phyloP scores from a whole-genome alignment of 2,797 vertebrate genomes.

The Hozukius guyotensis region DNA sequence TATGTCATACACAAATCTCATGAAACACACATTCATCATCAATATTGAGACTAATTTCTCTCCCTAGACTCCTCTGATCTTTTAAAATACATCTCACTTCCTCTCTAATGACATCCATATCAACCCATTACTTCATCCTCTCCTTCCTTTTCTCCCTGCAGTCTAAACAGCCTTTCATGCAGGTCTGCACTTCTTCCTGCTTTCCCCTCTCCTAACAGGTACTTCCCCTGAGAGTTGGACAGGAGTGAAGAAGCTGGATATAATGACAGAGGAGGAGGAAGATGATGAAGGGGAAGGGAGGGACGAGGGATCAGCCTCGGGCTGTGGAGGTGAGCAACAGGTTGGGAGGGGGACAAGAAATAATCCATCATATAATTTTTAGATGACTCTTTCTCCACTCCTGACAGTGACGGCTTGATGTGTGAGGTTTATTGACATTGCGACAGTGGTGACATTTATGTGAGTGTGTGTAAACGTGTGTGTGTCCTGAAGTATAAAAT shows the following conservation, averaged over 20 bases:
- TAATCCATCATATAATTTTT: neutral
- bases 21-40: neutral
- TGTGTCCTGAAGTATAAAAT: conserved; percentile 25
- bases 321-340: conserved; percentile 29
- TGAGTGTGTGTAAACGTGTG: conserved; percentile 5
- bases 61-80: neutral
- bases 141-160: conserved; percentile 12
- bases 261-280: conserved; percentile 42
- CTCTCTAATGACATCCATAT: neutral
- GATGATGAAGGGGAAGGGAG: conserved; percentile 26
- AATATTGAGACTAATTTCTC: neutral
- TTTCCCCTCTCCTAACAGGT: conserved; percentile 33
- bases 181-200: conserved; percentile 54
- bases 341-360: neutral
- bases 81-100: conserved; percentile 4
- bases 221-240: conserved; percentile 28
- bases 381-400: neutral
- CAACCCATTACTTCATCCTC: conserved; percentile 15
- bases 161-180: conserved; percentile 40
- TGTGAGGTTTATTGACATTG: neutral
- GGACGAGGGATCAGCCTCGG: neutral
- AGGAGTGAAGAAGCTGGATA: conserved; percentile 17
- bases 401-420: neutral
- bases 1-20: neutral
- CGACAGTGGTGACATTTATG: conserved; percentile 24